phyloP scores from a whole-genome alignment of 2,888 invertebrate genomes.

The Apamea crenata region DNA sequence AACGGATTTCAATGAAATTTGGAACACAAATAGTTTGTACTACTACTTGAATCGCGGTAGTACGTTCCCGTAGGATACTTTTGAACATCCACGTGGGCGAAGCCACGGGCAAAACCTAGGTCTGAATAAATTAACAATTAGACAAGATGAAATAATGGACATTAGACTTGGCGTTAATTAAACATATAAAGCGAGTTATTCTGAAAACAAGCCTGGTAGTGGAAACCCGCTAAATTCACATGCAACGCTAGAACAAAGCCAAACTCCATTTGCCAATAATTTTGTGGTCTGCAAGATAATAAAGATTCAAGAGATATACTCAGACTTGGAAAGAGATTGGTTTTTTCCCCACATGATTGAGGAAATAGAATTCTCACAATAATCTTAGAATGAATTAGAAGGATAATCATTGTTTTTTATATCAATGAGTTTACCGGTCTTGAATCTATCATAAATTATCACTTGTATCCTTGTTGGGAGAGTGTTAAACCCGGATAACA shows the following conservation, averaged over 20 bases:
- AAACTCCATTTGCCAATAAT: slow-evolving; percentile 40
- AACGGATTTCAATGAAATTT: not conserved
- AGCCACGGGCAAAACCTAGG: not conserved
- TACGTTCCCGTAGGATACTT: not conserved
- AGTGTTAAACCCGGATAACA: not conserved
- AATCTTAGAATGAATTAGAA: slow-evolving; percentile 9
- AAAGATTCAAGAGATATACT: slow-evolving; percentile 32
- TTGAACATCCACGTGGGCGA: not conserved
- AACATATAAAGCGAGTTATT: not conserved
- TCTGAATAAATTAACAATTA: not conserved
- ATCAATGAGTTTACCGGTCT: not conserved
- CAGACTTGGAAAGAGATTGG: slow-evolving; percentile 29
- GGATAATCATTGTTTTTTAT: slow-evolving; percentile 4
- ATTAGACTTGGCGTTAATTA: not conserved
- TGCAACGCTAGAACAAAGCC: slow-evolving; percentile 29
- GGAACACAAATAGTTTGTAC: not conserved
- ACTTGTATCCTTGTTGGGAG: not conserved
- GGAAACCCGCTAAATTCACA: slow-evolving; percentile 15
- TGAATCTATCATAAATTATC: not conserved
- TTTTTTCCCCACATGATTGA: slow-evolving; percentile 36
- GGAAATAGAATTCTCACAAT: slow-evolving; percentile 27
- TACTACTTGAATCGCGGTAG: not conserved
- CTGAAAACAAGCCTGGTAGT: slow-evolving; percentile 1
- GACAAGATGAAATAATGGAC: not conserved
- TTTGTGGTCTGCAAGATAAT: slow-evolving; percentile 48